Base-by-base conservation (phyloP, 2,888 invertebrate species). In the Nezara viridula region DNA sequence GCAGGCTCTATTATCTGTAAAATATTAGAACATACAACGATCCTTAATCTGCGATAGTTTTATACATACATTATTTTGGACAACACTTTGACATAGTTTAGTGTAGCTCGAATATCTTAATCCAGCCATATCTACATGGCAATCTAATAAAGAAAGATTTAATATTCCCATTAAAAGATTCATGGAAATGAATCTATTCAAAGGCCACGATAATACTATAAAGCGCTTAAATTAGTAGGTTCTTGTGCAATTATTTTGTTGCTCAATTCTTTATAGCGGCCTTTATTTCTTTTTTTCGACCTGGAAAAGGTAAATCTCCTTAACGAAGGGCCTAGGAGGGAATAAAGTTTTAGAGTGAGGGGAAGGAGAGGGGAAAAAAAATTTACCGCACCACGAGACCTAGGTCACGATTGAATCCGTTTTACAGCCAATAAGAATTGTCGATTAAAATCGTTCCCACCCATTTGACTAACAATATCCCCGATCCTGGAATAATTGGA, bases 391-490 rank as follows among this genome's bases (percentile, higher is more conserved):
- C 44, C 81, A 47, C 81, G 81, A 81, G 81, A 47, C 44, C n/a
- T 44, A 47, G 44, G 81, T 81, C 81, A 81, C 81, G 81, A 81
- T 81, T 47, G 81, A 44, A n/a, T 81, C 81, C 81, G 44, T 81
- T 81, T 81, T 81, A 81, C 44, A 81, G 81, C 44, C 81, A 81
- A 81, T 81, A 81, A 81, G 81, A 81, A 44, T 81, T 81, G 81
- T 44, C 81, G 81, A 81, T 81, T 81, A 81, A 81, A 81, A 81
- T 81, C 81, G 81, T 81, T 81, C 81, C 81, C 81, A 81, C 81
- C 7, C 81, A 81, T 81, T 81, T 81, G 81, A 81, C 81, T 81
- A 81, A 81, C 81, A 81, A 81, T 81, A 81, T 81, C 81, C 81
- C n/a, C 16, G 6, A 16, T 24, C n/a, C 44, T 81, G 9, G 81